Conservation (phyloP, 2,797 vertebrate genomes). For the Orestias chungarensis region DNA sequence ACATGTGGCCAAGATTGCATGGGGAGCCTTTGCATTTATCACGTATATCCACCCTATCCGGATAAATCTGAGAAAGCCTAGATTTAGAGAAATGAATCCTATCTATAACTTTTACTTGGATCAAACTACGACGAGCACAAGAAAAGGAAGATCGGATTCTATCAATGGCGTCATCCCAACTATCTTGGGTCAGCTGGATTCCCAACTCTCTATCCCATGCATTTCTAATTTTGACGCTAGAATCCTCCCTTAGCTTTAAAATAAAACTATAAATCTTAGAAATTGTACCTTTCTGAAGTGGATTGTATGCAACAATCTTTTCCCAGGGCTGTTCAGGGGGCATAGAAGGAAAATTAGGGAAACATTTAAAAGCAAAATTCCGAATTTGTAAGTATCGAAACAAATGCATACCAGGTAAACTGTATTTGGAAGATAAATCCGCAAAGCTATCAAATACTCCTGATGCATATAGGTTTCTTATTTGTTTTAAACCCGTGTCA, state of each 20-base stretch:
- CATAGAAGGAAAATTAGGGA: too few species aligned
- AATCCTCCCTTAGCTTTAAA: background rate
- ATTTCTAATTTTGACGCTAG: too few species aligned
- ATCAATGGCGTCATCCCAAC: background rate
- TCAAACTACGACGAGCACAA: background rate
- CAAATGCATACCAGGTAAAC: background rate
- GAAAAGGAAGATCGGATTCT: background rate
- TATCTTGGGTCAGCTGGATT: background rate
- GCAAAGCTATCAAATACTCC: background rate
- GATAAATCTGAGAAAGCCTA: background rate
- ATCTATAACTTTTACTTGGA: background rate
- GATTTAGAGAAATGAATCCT: background rate
- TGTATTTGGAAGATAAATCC: background rate
- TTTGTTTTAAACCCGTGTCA: background rate
- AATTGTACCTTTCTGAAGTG: background rate
- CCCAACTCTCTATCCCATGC: background rate
- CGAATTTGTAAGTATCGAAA: too few species aligned
- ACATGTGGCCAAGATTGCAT: background rate
- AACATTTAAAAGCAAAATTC: too few species aligned
- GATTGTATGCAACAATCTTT: background rate
- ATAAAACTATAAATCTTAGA: background rate
- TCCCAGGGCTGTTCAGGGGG: background rate
- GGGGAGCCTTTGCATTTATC: too few species aligned
- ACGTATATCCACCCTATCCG: background rate
- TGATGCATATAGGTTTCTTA: background rate